Conservation (phyloP, 2,113 vertebrate species). For the Muscicapa adusta region DNA sequence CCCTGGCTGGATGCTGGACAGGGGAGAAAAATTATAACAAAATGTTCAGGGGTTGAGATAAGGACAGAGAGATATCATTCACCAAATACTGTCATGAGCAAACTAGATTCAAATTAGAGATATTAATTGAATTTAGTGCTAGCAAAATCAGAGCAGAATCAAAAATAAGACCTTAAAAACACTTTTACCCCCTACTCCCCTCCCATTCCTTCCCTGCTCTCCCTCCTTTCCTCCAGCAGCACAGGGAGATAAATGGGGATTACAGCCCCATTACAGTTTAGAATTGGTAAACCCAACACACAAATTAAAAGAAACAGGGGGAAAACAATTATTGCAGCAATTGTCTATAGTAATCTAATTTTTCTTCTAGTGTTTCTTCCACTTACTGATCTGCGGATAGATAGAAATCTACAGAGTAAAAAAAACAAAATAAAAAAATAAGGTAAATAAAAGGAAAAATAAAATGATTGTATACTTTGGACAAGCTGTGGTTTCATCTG, state of each 20-base stretch:
- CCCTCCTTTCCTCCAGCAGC: neutral
- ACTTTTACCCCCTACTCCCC: fast-evolving
- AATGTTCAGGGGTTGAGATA: no score
- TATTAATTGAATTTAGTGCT: neutral
- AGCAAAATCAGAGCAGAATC: neutral
- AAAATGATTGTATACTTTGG: neutral
- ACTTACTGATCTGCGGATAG: neutral
- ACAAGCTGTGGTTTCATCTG: neutral
- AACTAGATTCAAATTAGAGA: neutral
- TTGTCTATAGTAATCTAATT: neutral
- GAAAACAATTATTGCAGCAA: neutral
- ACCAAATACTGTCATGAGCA: neutral
- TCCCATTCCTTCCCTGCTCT: neutral
- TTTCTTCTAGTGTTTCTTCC: neutral
- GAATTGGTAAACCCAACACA: neutral
- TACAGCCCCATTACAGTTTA: no score
- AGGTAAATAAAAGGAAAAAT: neutral
- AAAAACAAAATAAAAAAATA: neutral
- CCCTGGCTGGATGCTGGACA: neutral
- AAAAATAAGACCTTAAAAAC: neutral
- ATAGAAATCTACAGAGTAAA: neutral
- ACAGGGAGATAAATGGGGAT: neutral
- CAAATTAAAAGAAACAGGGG: neutral
- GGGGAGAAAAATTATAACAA: neutral
- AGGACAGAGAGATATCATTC: neutral